phyloP scores from a whole-genome alignment of 2,888 invertebrate genomes.

The Atrina japonica region DNA sequence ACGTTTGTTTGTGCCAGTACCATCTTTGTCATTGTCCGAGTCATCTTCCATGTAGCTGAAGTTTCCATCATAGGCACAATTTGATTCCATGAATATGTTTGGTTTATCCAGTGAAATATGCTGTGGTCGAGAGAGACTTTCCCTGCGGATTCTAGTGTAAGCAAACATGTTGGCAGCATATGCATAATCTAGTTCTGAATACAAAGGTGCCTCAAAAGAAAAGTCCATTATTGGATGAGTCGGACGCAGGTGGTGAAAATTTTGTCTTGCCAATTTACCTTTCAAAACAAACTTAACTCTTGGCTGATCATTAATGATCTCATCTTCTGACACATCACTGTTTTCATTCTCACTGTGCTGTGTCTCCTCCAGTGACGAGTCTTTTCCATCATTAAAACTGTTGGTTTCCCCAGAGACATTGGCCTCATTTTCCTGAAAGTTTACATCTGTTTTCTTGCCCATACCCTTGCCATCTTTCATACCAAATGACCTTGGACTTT shows the following conservation, averaged over 20 bases:
- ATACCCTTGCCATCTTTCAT: too few species aligned
- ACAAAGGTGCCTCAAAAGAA: constrained; percentile 9
- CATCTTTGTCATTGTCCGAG: neutral
- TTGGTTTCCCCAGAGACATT: too few species aligned
- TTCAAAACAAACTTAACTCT: constrained; percentile 17
- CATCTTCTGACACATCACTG: neutral
- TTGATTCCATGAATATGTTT: neutral
- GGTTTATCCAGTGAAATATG: neutral
- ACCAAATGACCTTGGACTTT: too few species aligned
- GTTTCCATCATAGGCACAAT: neutral
- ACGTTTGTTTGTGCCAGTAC: neutral
- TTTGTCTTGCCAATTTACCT: constrained; percentile 14
- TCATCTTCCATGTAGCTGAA: too few species aligned
- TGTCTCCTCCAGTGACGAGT: too few species aligned
- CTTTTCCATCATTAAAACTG: too few species aligned
- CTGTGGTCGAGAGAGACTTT: neutral
- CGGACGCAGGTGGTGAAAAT: neutral
- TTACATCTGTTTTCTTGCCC: too few species aligned
- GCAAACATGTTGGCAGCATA: neutral
- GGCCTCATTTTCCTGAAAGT: too few species aligned
- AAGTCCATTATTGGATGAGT: constrained; percentile 6
- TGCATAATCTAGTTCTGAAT: neutral
- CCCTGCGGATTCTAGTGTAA: constrained; percentile 5
- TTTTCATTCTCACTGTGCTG: too few species aligned
- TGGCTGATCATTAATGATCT: neutral